A percentile compares a stretch with the other conserved stretches of the same genome.
phyloP scores from a whole-genome alignment of 30 jellyfish, hydroid and myxozoan species.

The Mastigias papua region DNA sequence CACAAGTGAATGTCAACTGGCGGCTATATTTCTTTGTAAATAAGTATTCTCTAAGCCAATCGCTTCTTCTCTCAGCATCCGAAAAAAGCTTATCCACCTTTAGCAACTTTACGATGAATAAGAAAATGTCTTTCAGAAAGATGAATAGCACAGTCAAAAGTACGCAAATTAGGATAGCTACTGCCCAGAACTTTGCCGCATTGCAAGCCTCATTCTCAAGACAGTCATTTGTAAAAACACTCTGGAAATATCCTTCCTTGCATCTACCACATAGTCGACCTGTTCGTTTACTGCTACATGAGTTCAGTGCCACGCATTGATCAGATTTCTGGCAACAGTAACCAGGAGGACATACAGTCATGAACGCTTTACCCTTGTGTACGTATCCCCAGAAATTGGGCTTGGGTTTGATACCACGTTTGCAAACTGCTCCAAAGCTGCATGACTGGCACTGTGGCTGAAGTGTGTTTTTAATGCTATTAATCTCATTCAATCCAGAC shows the following conservation, averaged over 20 bases:
- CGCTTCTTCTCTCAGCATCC: background rate
- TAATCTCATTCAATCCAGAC: background rate
- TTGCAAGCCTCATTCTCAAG: background rate
- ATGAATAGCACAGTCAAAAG: background rate
- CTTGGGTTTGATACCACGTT: background rate
- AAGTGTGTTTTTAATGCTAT: background rate
- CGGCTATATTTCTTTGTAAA: background rate
- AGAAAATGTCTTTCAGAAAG: conserved; percentile 15
- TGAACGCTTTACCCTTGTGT: background rate
- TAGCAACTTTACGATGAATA: background rate
- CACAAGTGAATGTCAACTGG: too few relatives aligned
- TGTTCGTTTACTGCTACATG: conserved; percentile 28
- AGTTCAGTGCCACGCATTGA: conserved; percentile 9
- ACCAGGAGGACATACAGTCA: conserved; percentile 31
- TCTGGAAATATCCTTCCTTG: conserved; percentile 3
- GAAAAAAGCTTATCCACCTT: background rate
- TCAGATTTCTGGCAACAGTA: conserved; percentile 22
- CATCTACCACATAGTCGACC: conserved; percentile 38
- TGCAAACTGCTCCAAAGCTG: conserved; percentile 41
- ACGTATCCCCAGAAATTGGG: conserved; percentile 39
- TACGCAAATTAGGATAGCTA: background rate
- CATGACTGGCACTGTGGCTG: conserved; percentile 13
- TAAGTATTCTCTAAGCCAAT: background rate
- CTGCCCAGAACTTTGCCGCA: background rate
- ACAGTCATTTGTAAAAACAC: conserved; percentile 10